phyloP scores from a whole-genome alignment of 1,140 invertebrate genomes.

The Thaumatotibia leucotreta region DNA sequence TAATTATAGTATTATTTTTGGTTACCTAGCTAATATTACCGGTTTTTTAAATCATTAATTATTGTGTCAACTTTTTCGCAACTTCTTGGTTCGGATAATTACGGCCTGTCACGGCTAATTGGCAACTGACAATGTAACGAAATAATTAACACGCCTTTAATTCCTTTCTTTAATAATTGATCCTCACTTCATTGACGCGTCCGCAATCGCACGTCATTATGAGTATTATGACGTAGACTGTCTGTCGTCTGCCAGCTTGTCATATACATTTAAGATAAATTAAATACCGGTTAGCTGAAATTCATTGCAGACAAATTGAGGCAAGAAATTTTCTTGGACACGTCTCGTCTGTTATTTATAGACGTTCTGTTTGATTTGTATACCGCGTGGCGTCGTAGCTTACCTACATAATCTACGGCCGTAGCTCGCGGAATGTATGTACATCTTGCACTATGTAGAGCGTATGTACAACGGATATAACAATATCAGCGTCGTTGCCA shows the following conservation, averaged over 20 bases:
- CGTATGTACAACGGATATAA: conserved; percentile 52
- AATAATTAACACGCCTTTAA: not conserved
- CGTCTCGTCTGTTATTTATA: conserved; percentile 65
- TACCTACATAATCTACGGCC: conserved; percentile 64
- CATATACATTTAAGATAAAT: not conserved
- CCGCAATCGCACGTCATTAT: conserved; percentile 21
- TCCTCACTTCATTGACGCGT: not conserved
- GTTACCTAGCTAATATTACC: not conserved
- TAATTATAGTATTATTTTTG: too few species aligned
- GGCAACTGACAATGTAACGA: not conserved
- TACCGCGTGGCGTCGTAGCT: conserved; percentile 50
- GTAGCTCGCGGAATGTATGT: conserved; percentile 50
- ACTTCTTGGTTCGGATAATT: not conserved
- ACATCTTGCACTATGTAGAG: conserved; percentile 53
- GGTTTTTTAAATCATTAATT: not conserved
- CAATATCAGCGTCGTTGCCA: conserved; percentile 48
- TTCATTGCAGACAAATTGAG: conserved; percentile 13
- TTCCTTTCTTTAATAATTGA: conserved; percentile 15
- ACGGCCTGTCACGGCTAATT: not conserved
- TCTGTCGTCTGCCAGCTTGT: not conserved
- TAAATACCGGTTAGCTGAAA: not conserved
- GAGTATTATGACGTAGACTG: too few species aligned
- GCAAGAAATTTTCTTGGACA: conserved; percentile 56
- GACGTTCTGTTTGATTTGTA: conserved; percentile 64
- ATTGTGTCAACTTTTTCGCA: not conserved